Conservation (phyloP, 2,113 vertebrate species). For the Tor tambroides region DNA sequence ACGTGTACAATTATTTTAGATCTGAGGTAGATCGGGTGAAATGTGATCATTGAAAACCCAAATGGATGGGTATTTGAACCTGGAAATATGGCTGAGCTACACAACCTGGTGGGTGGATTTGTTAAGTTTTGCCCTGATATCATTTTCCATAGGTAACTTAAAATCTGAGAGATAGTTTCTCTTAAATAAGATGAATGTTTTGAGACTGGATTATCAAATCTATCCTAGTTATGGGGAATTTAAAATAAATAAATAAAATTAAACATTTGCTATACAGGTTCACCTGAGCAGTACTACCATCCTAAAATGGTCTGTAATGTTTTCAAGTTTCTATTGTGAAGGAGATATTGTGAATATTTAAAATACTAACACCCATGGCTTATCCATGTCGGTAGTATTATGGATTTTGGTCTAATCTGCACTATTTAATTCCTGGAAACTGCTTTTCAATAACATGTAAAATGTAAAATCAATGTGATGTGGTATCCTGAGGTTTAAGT, state of each 20-base stretch:
- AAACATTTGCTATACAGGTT: conserved; percentile 18
- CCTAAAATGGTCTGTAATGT: background rate
- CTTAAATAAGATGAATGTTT: background rate
- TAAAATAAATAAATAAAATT: background rate
- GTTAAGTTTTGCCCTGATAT: background rate
- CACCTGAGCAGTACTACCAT: conserved; percentile 24
- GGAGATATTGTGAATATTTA: background rate
- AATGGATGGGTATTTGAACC: background rate
- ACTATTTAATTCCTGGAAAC: background rate
- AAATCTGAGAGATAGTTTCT: background rate
- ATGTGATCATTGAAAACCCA: background rate
- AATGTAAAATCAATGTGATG: background rate
- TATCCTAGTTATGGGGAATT: background rate
- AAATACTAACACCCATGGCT: background rate
- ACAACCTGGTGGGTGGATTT: background rate
- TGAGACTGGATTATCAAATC: background rate
- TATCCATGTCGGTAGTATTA: conserved; percentile 1
- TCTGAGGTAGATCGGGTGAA: conserved; percentile 48
- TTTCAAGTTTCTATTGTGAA: conserved; percentile 37
- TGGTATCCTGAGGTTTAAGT: conserved; percentile 41
- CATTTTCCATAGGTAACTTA: background rate
- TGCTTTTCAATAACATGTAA: background rate
- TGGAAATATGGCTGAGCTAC: background rate
- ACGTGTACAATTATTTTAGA: conserved; percentile 30
- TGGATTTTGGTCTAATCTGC: conserved; percentile 13